phyloP scores from a whole-genome alignment of 2,113 vertebrate species.

The Holacanthus passer region DNA sequence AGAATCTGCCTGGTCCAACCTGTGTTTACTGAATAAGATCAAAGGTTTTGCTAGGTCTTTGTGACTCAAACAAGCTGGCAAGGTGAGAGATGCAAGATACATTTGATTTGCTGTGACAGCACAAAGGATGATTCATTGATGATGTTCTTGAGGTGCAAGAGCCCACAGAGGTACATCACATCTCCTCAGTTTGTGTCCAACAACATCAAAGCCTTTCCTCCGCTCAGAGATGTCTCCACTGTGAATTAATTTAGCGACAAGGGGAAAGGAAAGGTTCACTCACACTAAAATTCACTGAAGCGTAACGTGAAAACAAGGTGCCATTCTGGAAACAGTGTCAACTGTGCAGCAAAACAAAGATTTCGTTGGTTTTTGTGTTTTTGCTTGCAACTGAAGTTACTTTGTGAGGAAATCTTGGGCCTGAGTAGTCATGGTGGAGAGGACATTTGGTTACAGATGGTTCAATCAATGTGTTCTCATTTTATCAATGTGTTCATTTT shows the following conservation, averaged over 20 bases:
- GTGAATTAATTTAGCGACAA: slow-evolving; percentile 51
- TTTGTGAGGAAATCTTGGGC: neutral
- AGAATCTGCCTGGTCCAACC: slow-evolving; percentile 26
- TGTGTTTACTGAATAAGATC: slow-evolving; percentile 43
- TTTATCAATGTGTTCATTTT: neutral
- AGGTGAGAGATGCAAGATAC: slow-evolving; percentile 51
- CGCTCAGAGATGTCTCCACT: slow-evolving; percentile 34
- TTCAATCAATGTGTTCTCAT: neutral
- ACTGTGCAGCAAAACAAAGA: slow-evolving; percentile 12
- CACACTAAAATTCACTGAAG: slow-evolving; percentile 23
- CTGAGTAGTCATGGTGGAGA: neutral
- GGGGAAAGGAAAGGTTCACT: slow-evolving; percentile 26
- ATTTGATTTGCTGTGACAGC: slow-evolving; percentile 61
- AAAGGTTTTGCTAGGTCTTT: slow-evolving; percentile 50
- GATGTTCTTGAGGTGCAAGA: slow-evolving; percentile 61
- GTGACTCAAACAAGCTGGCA: slow-evolving; percentile 42
- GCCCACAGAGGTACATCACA: slow-evolving; percentile 44
- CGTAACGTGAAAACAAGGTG: slow-evolving; percentile 11
- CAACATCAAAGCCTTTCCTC: slow-evolving; percentile 62
- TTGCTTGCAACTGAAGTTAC: neutral
- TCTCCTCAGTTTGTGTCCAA: slow-evolving; percentile 48
- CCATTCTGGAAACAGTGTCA: neutral
- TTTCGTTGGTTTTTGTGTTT: slow-evolving; percentile 14
- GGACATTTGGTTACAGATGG: neutral
- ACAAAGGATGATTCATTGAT: slow-evolving; percentile 58